Evolutionary conservation across 2,888 invertebrate species (phyloP).

Genomic region (Cyaniris semiargus): DNA sequence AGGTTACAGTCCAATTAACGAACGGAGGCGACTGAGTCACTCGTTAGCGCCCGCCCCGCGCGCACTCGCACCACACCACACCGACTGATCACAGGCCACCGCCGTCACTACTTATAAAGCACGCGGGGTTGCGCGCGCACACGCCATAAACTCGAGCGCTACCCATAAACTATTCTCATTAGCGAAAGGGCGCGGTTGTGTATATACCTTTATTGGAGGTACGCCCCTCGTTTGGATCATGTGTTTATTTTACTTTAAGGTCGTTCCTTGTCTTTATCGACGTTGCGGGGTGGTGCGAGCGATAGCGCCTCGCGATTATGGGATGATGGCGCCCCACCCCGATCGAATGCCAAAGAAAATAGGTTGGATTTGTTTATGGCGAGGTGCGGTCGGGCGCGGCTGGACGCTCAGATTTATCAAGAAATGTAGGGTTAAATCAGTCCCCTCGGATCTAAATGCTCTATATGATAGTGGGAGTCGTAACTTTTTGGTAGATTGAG

Average conservation of each 20-base stretch:
- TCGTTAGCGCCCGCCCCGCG: conserved; percentile 53
- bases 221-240: conserved; percentile 68
- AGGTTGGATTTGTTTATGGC: conserved; percentile 60
- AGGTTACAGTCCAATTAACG: conserved; percentile 68
- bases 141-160: conserved; percentile 71
- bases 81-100: conserved; percentile 56
- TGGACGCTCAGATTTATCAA: conserved; percentile 64
- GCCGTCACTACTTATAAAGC: conserved; percentile 66
- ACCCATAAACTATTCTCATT: conserved; percentile 77
- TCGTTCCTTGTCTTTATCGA: conserved; percentile 68
- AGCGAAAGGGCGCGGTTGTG: conserved; percentile 72
- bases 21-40: conserved; percentile 67
- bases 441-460: conserved; percentile 35
- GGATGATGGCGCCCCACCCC: conserved; percentile 65
- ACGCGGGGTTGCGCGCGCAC: conserved; percentile 73
- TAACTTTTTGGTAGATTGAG: conserved; percentile 31
- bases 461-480: conserved; percentile 33
- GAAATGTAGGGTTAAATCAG: conserved; percentile 35
- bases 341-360: conserved; percentile 67
- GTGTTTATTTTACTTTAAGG: conserved; percentile 75
- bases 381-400: conserved; percentile 63
- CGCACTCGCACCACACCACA: conserved; percentile 56
- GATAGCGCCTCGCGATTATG: conserved; percentile 57
- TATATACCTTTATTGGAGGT: conserved; percentile 71
- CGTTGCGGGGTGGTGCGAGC: conserved; percentile 45